Base-by-base conservation (phyloP, 2,888 invertebrate genomes). In the Meghimatium bilineatum region DNA sequence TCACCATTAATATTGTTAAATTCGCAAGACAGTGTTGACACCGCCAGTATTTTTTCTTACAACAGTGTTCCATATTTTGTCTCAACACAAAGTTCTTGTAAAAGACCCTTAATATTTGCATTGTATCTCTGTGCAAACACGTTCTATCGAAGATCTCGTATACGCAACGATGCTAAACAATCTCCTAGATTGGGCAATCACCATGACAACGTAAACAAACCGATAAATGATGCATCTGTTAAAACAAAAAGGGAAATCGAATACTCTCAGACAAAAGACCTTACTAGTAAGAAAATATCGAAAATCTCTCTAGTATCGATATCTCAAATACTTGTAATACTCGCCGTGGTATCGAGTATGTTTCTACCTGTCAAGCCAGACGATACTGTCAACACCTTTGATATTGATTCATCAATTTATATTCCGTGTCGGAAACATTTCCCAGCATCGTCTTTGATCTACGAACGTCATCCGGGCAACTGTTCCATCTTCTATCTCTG, bases 401-500 rank as follows among this genome's bases (percentile, higher is more conserved):
- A 77, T 14, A 20, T 20, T 26, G 17, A n/a, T 5, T 63, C 63
- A 34, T 36, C 26, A 0, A 0, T 26, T n/a, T 23, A 8, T 8
- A 1, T 14, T 29, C 38, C 77, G 0, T 77, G 77, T 38, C 63
- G 60, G 3, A 36, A 8, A 29, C n/a, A 38, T 17, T n/a, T 32
- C 20, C 26, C 67, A n/a, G 1, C 36, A 29, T 36, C 80, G 26
- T 14, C 26, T 1, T n/a, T 71, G 20, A 14, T 67, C 1, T 82
- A 82, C 67, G 60, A 38, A 17, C 82, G 82, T 1, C 76, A 82
- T 26, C 82, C 82, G 10, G 8, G 17, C 23, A 82, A 76, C 82
- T 82, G 82, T 49, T 66, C 82, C n/a, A 76, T 86, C 26, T 87
- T 87, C 80, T 87, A 87, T 83, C 85, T 83, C 34, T 87, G 87